Evolutionary conservation across 1,140 invertebrate genomes (phyloP).

Genomic region (Saccostrea cuccullata): DNA sequence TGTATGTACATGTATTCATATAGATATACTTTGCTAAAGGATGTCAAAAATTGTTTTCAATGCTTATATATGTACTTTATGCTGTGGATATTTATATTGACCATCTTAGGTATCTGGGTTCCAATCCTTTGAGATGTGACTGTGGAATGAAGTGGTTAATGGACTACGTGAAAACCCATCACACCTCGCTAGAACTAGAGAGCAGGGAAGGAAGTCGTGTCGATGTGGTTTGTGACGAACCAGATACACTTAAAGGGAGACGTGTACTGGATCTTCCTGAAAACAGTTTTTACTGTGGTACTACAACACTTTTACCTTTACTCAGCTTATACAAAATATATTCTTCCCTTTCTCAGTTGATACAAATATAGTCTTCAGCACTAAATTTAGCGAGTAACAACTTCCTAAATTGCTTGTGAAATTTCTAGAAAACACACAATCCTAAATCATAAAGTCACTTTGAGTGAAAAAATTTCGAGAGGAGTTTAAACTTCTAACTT

Average conservation of each 20-base stretch:
- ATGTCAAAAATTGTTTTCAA: background rate
- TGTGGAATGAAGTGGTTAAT: slow-evolving; percentile 7
- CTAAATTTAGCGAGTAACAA: background rate
- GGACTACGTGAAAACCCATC: background rate
- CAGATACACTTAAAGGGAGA: background rate
- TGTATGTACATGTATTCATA: no score
- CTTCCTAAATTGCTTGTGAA: background rate
- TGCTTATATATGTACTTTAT: background rate
- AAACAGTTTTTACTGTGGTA: background rate
- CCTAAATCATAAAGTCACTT: no score
- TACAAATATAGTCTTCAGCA: background rate
- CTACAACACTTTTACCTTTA: background rate
- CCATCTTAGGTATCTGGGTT: background rate
- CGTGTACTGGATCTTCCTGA: background rate
- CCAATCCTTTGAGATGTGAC: background rate
- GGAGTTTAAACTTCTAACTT: no score
- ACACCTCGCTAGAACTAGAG: background rate
- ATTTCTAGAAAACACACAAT: background rate
- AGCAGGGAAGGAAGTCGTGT: background rate
- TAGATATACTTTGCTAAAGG: no score
- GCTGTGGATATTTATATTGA: background rate
- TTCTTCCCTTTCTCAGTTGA: background rate
- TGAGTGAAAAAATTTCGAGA: no score
- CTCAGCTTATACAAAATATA: background rate
- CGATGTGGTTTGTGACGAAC: background rate